Evolutionary conservation across 2,113 vertebrate genomes (phyloP), one percentile per base, ranked within the genome.

Genomic region (Phaethornis superciliosus): DNA sequence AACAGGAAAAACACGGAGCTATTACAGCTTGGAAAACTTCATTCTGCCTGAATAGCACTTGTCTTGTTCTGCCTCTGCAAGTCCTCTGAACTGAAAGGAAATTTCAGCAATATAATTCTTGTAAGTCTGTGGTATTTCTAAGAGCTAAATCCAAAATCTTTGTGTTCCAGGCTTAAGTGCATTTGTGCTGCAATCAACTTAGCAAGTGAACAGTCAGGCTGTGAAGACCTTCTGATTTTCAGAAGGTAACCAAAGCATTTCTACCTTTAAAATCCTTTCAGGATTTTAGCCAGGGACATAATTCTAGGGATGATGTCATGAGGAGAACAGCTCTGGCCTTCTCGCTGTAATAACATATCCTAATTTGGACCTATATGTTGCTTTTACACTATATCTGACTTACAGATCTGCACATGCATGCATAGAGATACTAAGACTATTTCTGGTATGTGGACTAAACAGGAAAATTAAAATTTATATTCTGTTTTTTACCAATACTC

Each of bases 391-490:
- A 80, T 68, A 46, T 44, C 46, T 85, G 30, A 40, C 37, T 74
- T 69, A 26, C 1, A 5, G 76, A 56, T 81, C 47, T 76, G 44
- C 49, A 51, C 2, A 32, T 76, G 47, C 52, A 51, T 2, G 30
- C 33, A 21, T 69, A 54, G 90, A 52, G 23, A 52, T 26, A 26
- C 51, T 52, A 67, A 82, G 69, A 58, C 33, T 51, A 82, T 60
- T 74, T 55, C 64, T 33, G 6, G 1, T 76, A 83, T 69, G 35
- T 40, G 24, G 56, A 83, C 93, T 89, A 89, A 94, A 74, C 35
- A 88, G 30, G 74, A 70, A 88, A 13, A 28, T 76, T 95, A n/a
- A n/a, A 54, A 83, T 90, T 94, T 92, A 54, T 87, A 88, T 89
- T 86, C 47, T 49, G 14, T 0, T 64, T 91, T 76, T 82, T 78